Base-by-base conservation (phyloP, 2,888 invertebrate species). In the Drosophila stalkeri region DNA sequence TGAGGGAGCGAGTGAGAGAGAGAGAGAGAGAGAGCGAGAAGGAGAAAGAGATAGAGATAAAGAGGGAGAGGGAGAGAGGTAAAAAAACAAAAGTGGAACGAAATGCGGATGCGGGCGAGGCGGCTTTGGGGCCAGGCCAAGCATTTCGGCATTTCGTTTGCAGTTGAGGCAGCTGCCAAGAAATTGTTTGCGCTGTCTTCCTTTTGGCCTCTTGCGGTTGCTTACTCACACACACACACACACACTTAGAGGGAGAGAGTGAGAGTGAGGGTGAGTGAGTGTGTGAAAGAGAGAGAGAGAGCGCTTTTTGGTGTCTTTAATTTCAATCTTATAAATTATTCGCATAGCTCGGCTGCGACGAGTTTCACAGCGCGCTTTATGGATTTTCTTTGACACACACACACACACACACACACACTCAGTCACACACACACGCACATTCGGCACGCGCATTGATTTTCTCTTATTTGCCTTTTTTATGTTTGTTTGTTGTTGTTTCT, bases 371-470 rank as follows among this genome's bases (percentile, higher is more conserved):
- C 76, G 64, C 75, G 63, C 70, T 79, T 84, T 89, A 86, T 85
- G 73, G 81, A 79, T 81, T 86, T 89, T 86, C 81, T 72, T 76
- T 49, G 57, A 44, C 49, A 56, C 60, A 62, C 43, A 56, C 39
- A 51, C 54, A 57, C 57, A 64, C 20, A 64, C 47, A 44, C 49
- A 39, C n/a, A 61, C 11, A 46, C 35, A 39, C 27, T 35, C 37
- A 47, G 35, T 12, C 37, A 31, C 35, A 43, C 47, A 35, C 51
- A 61, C 51, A 47, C 44, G 65, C 59, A 65, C 39, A 65, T 66
- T 60, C 61, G 57, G 46, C 56, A 85, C 75, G 78, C 79, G 81
- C 86, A 85, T 85, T 85, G 85, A 85, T 85, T 85, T 85, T 85
- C 85, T 75, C 73, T 69, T 72, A 69, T 81, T 82, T 75, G 39